These are phyloP conservation scores for Drosophila atripex DNA, from an alignment of 2,888 invertebrate genomes.

Conservation along the genomic window DNA sequence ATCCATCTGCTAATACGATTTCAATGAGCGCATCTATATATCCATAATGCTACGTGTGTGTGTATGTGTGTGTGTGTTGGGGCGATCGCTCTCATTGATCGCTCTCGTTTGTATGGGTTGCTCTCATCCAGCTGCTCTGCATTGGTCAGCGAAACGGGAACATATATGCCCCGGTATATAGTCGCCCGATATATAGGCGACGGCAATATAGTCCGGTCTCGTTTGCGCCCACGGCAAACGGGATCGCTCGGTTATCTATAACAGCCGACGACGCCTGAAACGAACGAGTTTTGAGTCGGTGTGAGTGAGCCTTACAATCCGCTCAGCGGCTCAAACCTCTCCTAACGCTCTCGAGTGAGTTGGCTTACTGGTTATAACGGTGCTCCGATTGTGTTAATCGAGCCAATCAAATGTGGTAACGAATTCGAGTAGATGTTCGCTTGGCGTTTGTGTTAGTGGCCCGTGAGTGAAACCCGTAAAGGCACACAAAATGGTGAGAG, in stretches of 20 bases:
- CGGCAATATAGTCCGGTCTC: slow-evolving; percentile 55
- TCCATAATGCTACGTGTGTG: slow-evolving; percentile 20
- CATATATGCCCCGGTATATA: slow-evolving; percentile 59
- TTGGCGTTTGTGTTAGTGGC: slow-evolving; percentile 4
- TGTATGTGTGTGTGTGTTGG: slow-evolving; percentile 21
- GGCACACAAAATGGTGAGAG: slow-evolving; percentile 38
- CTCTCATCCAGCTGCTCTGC: slow-evolving; percentile 74
- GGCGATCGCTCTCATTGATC: slow-evolving; percentile 44
- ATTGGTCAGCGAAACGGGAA: slow-evolving; percentile 82
- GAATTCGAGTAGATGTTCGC: slow-evolving; percentile 23
- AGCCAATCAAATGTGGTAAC: slow-evolving; percentile 81
- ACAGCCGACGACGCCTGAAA: slow-evolving; percentile 52
- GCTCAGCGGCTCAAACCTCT: slow-evolving; percentile 4
- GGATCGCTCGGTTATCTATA: slow-evolving; percentile 62
- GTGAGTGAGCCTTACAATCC: slow-evolving; percentile 28
- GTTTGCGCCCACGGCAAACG: slow-evolving; percentile 42
- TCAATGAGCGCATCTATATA: slow-evolving; percentile 20
- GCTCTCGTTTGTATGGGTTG: slow-evolving; percentile 48
- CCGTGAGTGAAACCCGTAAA: slow-evolving; percentile 8
- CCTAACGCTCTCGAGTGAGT: slow-evolving; percentile 29
- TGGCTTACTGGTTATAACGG: slow-evolving; percentile 75
- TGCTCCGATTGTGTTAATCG: slow-evolving; percentile 82
- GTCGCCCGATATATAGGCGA: slow-evolving; percentile 41
- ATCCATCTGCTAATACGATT: slow-evolving; percentile 39
- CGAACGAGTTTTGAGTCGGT: slow-evolving; percentile 24